Evolutionary conservation across 1,140 invertebrate genomes (phyloP).

Genomic region (Dolichoris vasculosae): DNA sequence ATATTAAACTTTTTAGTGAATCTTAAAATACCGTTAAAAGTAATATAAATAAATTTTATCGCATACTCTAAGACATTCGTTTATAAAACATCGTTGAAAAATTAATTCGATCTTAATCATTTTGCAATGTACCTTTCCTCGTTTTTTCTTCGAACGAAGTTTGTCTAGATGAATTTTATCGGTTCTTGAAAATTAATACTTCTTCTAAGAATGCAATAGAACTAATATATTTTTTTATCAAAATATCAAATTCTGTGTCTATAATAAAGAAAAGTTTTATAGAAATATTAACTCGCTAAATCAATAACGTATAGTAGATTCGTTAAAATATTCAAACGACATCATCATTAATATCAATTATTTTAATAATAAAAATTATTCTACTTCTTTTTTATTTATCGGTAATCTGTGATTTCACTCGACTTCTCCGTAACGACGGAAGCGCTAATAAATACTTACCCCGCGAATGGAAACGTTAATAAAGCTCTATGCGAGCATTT

Average conservation of each 20-base stretch:
- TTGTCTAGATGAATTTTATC: neutral
- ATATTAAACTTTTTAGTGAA: neutral
- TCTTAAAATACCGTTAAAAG: neutral
- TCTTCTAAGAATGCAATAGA: slow-evolving; percentile 7
- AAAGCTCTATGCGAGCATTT: neutral
- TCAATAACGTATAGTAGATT: neutral
- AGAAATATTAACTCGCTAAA: neutral
- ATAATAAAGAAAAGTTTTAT: neutral
- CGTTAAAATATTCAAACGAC: neutral
- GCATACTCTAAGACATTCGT: neutral
- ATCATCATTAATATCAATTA: neutral
- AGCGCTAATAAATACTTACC: slow-evolving; percentile 37
- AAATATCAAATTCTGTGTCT: neutral
- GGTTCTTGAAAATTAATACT: neutral
- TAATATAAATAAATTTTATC: neutral
- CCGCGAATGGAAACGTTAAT: slow-evolving; percentile 4
- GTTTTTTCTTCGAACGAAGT: neutral
- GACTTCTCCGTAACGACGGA: neutral
- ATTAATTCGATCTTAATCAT: neutral
- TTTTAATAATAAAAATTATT: slow-evolving; percentile 18
- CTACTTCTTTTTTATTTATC: slow-evolving; percentile 23
- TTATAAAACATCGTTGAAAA: neutral
- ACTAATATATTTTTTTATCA: slow-evolving; percentile 23
- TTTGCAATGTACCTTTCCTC: neutral
- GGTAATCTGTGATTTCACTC: slow-evolving; percentile 43